Percentiles rank a stretch among this genome's conserved stretches.
These are phyloP conservation scores for Adelphocoris suturalis DNA, from an alignment of 2,888 invertebrate species.

Conservation along the genomic window DNA sequence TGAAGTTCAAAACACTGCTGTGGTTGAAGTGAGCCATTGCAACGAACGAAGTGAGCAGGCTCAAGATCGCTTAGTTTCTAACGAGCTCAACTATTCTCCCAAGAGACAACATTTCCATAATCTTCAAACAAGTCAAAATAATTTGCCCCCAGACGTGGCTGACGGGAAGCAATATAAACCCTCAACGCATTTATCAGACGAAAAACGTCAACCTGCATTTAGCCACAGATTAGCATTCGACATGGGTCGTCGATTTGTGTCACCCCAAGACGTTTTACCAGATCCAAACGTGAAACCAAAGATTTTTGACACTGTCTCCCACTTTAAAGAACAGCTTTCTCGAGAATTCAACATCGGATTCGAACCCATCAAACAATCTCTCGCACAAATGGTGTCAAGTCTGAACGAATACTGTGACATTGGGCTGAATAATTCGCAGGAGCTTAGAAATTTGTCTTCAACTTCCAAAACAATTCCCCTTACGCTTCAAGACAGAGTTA, in stretches of 20 bases:
- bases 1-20: conserved; percentile 57
- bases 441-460: conserved; percentile 19
- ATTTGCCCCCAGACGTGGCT: not conserved
- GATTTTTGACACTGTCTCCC: conserved; percentile 57
- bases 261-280: not conserved
- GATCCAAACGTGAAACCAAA: not conserved
- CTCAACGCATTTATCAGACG: not conserved
- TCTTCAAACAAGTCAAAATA: not conserved
- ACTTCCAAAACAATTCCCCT: conserved; percentile 18
- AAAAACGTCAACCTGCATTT: conserved; percentile 9
- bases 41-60: not conserved
- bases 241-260: not conserved
- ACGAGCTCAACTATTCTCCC: not conserved
- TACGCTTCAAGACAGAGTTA: conserved; percentile 21
- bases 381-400: conserved; percentile 53
- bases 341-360: conserved; percentile 41
- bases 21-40: conserved; percentile 47
- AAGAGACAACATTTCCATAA: not conserved
- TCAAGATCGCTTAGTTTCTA: not conserved
- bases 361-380: conserved; percentile 55
- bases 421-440: conserved; percentile 32
- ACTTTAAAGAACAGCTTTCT: conserved; percentile 61
- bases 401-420: conserved; percentile 57
- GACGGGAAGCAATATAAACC: not conserved
- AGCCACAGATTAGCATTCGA: conserved; percentile 51